Percentiles rank a stretch among this genome's conserved stretches.
phyloP scores from a whole-genome alignment of 2,888 invertebrate species.

The Deilephila elpenor region DNA sequence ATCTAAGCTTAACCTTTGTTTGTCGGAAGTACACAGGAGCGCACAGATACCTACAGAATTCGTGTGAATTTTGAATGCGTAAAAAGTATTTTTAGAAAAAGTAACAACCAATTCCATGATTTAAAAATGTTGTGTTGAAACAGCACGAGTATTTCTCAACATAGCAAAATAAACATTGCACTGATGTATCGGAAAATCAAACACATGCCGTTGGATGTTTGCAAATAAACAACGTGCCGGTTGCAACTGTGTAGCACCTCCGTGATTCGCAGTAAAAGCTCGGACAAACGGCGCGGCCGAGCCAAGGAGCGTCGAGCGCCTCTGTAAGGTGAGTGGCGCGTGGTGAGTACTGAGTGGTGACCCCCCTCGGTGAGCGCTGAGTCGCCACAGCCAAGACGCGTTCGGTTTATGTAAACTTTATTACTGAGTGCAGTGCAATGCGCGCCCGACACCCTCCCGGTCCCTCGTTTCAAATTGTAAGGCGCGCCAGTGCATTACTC shows the following conservation, averaged over 20 bases:
- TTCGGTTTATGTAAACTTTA: conserved; percentile 81
- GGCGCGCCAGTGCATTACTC: conserved; percentile 78
- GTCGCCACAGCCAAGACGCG: conserved; percentile 67
- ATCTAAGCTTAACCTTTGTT: neutral
- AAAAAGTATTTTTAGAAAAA: conserved; percentile 7
- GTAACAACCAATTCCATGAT: conserved; percentile 27
- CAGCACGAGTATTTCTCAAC: conserved; percentile 48
- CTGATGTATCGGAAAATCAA: conserved; percentile 70
- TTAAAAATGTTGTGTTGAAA: conserved; percentile 19
- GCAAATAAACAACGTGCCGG: conserved; percentile 70
- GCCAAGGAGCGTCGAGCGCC: conserved; percentile 41
- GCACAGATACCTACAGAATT: neutral
- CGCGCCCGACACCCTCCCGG: conserved; percentile 47
- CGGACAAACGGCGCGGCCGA: conserved; percentile 64
- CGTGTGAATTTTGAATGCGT: neutral
- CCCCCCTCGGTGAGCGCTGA: conserved; percentile 51
- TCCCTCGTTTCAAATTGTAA: conserved; percentile 69
- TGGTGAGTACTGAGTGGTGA: conserved; percentile 57
- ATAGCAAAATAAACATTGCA: conserved; percentile 66
- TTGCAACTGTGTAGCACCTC: conserved; percentile 73
- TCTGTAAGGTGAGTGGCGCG: conserved; percentile 54
- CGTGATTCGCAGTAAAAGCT: conserved; percentile 80
- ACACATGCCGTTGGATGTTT: conserved; percentile 65
- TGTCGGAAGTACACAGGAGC: neutral
- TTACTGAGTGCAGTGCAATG: conserved; percentile 68